Evolutionary conservation across 2,797 vertebrate genomes (phyloP), one percentile per base, ranked within the genome.

Genomic region (Ptychadena robeensis): DNA sequence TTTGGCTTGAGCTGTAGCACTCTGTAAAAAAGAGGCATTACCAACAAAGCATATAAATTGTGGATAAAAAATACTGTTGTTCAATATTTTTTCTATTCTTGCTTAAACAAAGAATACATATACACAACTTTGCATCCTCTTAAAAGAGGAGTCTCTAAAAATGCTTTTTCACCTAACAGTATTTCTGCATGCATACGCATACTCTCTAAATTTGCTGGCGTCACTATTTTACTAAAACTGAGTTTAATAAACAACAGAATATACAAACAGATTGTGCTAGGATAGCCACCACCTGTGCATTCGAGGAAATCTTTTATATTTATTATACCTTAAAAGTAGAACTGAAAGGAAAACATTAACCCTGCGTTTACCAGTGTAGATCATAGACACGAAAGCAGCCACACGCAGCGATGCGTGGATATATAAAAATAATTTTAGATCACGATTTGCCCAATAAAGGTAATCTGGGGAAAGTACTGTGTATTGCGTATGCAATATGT

Each of bases 251-350:
- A 28, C n/a, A 61, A 61, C n/a, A 37, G 44, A 78, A 78, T 78
- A 34, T 18, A 14, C 12, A 74, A 78, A 78, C 75, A 67, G 75
- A 67, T 78, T 67, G 64, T 34, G 8, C 30, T 32, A 10, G 7
- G 15, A 68, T 25, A 78, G 40, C 65, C 34, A 38, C 59, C 59
- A 38, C 59, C 59, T 34, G 31, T 78, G 75, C 48, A 34, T 67
- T 68, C 75, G 53, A 78, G 75, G 64, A 78, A 78, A 78, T 67
- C 66, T 67, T 67, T 48, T 68, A 30, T 68, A 32, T 1, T 31
- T 67, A 34, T 48, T 53, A 25, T 53, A 53, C n/a, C 22, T 67
- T 67, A n/a, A 25, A 48, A 66, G 28, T 61, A 61, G 59, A n/a
- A 27, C 8, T 4, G 11, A 12, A 40, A 61, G 25, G 15, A 25